Base-by-base conservation (phyloP, 2,113 vertebrate species). In the Vulpes lagopus region DNA sequence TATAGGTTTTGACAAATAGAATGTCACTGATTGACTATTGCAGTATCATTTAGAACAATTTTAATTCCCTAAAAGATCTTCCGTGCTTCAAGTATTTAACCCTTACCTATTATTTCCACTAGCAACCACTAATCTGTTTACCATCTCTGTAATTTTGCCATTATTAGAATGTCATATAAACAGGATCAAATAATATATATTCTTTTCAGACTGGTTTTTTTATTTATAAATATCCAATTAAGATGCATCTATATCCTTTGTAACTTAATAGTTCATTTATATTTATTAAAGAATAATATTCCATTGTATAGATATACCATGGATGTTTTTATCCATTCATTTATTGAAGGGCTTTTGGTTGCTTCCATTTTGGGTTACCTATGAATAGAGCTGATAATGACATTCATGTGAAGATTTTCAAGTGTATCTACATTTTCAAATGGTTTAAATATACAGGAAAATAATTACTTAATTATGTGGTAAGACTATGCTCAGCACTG, bases 111-210 rank as follows among this genome's bases (percentile, higher is more conserved):
- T 85, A 32, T 64, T 60, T 22, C 27, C n/a, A 71, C 8, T 10
- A 8, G 16, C 55, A 85, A 17, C 11, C 6, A 14, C 12, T 22
- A 53, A 80, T 25, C 27, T 57, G 23, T 65, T 78, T 53, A 69
- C 8, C 17, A 38, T 7, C 17, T 89, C 16, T 35, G 4, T 53
- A 67, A 22, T 35, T 71, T 53, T 57, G 3, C 5, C 64, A 57
- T 80, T 91, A 59, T n/a, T 11, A 96, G 51, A 93, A 60, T 62
- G 38, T 1, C 73, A 83, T 38, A 69, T 79, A 69, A 96, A 89
- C 55, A 22, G 6, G 16, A 73, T 86, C 51, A 65, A 65, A 84
- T 27, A 67, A 2, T 5, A 27, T 90, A 43, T 55, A 53, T 8
- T 65, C 23, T 23, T 82, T 73, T 55, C 25, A 82, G 57, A 82